Percentiles rank a stretch among this genome's conserved stretches.
Conservation (phyloP, 2,888 invertebrate species). For the Teinopalpus imperialis region DNA sequence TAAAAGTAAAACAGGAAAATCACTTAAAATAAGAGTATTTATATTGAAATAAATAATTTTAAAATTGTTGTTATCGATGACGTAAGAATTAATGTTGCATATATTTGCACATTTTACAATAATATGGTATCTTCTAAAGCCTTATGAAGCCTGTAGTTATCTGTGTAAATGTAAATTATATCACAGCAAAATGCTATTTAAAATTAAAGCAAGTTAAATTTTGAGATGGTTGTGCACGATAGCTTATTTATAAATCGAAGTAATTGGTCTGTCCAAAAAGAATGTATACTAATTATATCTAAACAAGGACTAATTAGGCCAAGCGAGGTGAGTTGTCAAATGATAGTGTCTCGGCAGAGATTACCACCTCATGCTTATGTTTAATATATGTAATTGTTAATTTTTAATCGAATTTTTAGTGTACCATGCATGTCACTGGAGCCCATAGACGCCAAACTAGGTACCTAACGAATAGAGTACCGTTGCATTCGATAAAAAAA, state of each 20-base stretch:
- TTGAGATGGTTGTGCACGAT: conserved; percentile 80
- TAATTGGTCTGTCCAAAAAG: conserved; percentile 72
- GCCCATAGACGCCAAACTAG: conserved; percentile 63
- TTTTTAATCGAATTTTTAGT: conserved; percentile 61
- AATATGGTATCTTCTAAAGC: background rate
- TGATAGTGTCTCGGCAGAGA: conserved; percentile 9
- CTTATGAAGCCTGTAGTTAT: conserved; percentile 14
- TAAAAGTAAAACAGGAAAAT: background rate
- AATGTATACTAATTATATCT: conserved; percentile 30
- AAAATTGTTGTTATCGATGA: conserved; percentile 10
- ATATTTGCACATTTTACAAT: conserved; percentile 13
- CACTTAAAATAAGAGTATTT: conserved; percentile 7
- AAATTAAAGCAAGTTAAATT: conserved; percentile 44
- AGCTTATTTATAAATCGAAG: conserved; percentile 61
- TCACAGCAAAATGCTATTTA: conserved; percentile 26
- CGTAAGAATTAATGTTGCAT: conserved; percentile 7
- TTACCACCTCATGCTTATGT: conserved; percentile 32
- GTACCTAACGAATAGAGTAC: conserved; percentile 66
- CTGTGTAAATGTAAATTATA: conserved; percentile 24
- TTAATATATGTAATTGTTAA: conserved; percentile 34
- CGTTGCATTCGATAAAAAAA: conserved; percentile 30
- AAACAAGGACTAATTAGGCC: conserved; percentile 12
- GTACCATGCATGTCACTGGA: conserved; percentile 64
- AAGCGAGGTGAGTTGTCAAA: conserved; percentile 14
- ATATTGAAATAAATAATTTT: conserved; percentile 10